These are phyloP conservation scores for Cotesia glomerata DNA, from an alignment of 1,140 invertebrate species.

Conservation along the genomic window DNA sequence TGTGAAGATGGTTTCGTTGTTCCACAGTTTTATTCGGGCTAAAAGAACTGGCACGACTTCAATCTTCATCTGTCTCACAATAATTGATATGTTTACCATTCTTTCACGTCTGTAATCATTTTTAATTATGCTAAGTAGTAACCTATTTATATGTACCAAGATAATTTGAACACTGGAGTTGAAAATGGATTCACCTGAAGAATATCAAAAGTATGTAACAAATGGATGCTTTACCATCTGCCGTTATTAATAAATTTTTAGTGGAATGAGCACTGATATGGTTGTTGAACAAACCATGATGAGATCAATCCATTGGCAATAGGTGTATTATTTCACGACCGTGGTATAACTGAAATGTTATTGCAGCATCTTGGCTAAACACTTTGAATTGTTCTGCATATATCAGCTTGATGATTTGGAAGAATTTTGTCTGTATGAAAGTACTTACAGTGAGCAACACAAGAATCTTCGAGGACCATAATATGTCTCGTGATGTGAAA, in stretches of 20 bases:
- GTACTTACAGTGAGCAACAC: background rate
- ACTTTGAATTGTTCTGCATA: slow-evolving; percentile 4
- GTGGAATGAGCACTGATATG: slow-evolving; percentile 40
- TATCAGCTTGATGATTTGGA: slow-evolving; percentile 35
- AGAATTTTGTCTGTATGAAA: slow-evolving; percentile 26
- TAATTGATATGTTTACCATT: slow-evolving; percentile 34
- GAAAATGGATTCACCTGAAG: slow-evolving; percentile 43
- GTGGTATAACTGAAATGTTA: slow-evolving; percentile 38
- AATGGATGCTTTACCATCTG: slow-evolving; percentile 42
- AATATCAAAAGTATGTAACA: slow-evolving; percentile 33
- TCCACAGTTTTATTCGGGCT: slow-evolving; percentile 32
- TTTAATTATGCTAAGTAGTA: slow-evolving; percentile 60
- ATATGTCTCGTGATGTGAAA: background rate
- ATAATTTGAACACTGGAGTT: slow-evolving; percentile 49
- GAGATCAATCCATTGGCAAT: slow-evolving; percentile 48
- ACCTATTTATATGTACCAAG: slow-evolving; percentile 57
- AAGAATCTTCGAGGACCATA: background rate
- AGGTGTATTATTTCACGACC: slow-evolving; percentile 40
- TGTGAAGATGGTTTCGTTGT: slow-evolving; percentile 32
- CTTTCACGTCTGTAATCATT: slow-evolving; percentile 55
- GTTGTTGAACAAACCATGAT: slow-evolving; percentile 48
- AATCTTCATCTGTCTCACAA: slow-evolving; percentile 20
- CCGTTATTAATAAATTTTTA: slow-evolving; percentile 48
- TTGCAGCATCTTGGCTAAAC: slow-evolving; percentile 33
- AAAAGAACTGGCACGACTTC: slow-evolving; percentile 34